These are phyloP conservation scores for Peucedramus taeniatus DNA, from an alignment of 2,113 vertebrate species.

Conservation along the genomic window DNA sequence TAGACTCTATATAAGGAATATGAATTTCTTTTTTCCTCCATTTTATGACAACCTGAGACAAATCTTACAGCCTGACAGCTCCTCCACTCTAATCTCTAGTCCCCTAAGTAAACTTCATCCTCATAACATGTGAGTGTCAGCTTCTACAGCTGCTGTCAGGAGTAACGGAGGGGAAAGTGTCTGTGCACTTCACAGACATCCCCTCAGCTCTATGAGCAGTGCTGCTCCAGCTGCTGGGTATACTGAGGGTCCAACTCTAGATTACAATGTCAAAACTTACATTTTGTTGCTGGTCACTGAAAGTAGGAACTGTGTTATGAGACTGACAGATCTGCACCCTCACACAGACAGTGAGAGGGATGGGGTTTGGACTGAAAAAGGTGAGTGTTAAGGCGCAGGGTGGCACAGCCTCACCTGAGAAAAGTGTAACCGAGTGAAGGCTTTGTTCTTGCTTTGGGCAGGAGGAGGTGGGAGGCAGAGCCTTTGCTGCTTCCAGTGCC, in stretches of 20 bases:
- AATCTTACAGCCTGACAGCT: not conserved
- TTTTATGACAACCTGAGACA: not conserved
- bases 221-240: not conserved
- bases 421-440: accelerated
- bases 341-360: not conserved
- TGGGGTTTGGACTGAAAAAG: not conserved
- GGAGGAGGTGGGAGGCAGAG: not conserved
- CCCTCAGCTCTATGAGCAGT: not conserved
- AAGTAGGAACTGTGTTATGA: not conserved
- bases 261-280: not conserved
- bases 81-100: not conserved
- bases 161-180: not conserved
- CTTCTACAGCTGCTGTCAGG: not conserved
- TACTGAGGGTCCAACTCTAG: not conserved
- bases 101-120: not conserved
- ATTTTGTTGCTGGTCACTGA: not conserved
- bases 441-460: not conserved
- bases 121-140: not conserved
- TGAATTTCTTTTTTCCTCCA: not conserved
- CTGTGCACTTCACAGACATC: not conserved
- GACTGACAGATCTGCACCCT: not conserved
- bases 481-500: not conserved
- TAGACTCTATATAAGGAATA: not conserved
- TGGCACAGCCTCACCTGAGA: not conserved
- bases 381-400: too few relatives aligned